A percentile compares a stretch with the other conserved stretches of the same genome.
Evolutionary conservation across 92 coral and sea anemone species (phyloP).

Genomic region (Metridium senile): DNA sequence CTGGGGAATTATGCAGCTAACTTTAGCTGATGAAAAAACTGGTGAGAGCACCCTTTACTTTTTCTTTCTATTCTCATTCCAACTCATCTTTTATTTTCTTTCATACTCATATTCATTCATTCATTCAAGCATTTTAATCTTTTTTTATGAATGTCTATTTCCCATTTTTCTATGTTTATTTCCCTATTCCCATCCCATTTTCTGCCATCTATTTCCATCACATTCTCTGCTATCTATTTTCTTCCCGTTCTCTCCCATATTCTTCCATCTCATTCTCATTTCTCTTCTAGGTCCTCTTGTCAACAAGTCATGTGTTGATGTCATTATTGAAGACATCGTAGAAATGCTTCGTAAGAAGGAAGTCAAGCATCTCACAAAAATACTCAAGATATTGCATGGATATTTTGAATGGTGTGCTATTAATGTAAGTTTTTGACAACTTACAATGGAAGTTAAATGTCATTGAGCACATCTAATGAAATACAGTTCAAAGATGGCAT

Average conservation of each 20-base stretch:
- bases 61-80: no score
- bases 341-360: slow-evolving; percentile 17
- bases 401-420: slow-evolving; percentile 22
- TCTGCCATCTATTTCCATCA: neutral
- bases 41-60: no score
- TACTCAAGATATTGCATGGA: slow-evolving; percentile 8
- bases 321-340: slow-evolving; percentile 19
- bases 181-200: neutral
- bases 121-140: neutral
- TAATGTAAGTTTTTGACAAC: neutral
- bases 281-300: slow-evolving; percentile 33
- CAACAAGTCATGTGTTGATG: slow-evolving; percentile 11
- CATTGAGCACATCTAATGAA: no score
- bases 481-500: no score
- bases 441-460: no score
- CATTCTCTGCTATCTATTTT: neutral
- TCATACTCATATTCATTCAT: neutral
- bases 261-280: neutral
- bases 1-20: slow-evolving; percentile 31
- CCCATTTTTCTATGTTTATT: neutral
- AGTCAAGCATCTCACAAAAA: neutral
- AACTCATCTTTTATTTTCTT: neutral
- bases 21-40: neutral
- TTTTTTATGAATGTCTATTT: neutral
- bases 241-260: neutral